These are phyloP conservation scores for Amia ocellicauda DNA, from an alignment of 2,113 vertebrate genomes.

Conservation along the genomic window DNA sequence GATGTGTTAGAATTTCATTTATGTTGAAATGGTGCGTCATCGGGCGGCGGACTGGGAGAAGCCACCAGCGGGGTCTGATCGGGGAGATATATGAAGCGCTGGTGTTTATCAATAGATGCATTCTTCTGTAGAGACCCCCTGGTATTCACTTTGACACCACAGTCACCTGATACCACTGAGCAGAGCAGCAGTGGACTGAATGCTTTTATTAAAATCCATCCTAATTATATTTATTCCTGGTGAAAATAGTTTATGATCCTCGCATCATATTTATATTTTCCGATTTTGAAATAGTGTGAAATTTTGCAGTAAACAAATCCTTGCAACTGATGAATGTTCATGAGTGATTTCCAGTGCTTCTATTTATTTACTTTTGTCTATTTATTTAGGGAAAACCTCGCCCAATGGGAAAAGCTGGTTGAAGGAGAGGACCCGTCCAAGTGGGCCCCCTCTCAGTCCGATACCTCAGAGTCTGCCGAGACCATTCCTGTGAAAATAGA, in stretches of 20 bases:
- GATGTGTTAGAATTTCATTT: not conserved
- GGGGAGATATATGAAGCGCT: too few relatives aligned
- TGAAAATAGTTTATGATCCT: too few relatives aligned
- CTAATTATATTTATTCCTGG: too few relatives aligned
- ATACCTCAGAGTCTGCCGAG: slow-evolving; percentile 54
- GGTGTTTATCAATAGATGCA: too few relatives aligned
- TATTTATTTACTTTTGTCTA: slow-evolving; percentile 1
- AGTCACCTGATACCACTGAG: too few relatives aligned
- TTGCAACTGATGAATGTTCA: not conserved
- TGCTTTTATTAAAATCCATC: too few relatives aligned
- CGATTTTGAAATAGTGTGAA: not conserved
- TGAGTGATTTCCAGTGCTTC: not conserved
- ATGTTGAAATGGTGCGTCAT: slow-evolving; percentile 23
- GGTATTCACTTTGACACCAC: too few relatives aligned
- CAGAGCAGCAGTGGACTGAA: too few relatives aligned
- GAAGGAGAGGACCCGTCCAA: slow-evolving; percentile 77
- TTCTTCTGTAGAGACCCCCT: too few relatives aligned
- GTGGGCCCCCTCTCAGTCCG: slow-evolving; percentile 52
- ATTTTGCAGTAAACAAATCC: not conserved
- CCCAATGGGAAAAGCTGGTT: slow-evolving; percentile 90
- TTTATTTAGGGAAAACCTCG: slow-evolving; percentile 81
- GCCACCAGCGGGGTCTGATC: too few relatives aligned
- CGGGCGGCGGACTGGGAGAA: too few relatives aligned
- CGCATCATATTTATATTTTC: not conserved
- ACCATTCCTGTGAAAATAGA: slow-evolving; percentile 79